Percentiles rank a stretch among this genome's conserved stretches.
Conservation (phyloP, 2,888 invertebrate species). For the Matsumyia berberina region DNA sequence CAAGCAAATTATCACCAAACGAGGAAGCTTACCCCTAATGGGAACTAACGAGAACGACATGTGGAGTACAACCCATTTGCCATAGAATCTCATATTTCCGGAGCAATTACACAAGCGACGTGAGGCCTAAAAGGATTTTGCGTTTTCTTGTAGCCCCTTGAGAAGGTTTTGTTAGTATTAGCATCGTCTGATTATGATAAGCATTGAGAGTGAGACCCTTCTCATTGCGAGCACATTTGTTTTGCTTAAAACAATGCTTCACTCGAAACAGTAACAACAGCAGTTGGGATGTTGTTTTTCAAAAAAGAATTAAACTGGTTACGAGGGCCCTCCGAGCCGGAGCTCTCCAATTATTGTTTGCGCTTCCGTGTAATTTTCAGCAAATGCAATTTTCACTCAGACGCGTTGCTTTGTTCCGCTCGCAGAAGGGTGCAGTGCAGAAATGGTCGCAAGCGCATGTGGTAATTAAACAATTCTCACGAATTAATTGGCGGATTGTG, state of each 20-base stretch:
- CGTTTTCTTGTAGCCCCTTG: conserved; percentile 26
- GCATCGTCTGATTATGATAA: conserved; percentile 54
- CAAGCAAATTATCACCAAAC: conserved; percentile 71
- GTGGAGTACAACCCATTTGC: conserved; percentile 65
- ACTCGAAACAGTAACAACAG: conserved; percentile 29
- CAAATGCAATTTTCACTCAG: conserved; percentile 66
- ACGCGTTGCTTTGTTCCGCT: conserved; percentile 42
- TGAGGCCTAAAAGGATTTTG: conserved; percentile 60
- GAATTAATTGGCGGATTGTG: conserved; percentile 65
- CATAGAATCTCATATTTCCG: conserved; percentile 69
- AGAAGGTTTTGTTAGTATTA: conserved; percentile 55
- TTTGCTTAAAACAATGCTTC: conserved; percentile 67
- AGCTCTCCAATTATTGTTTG: conserved; percentile 55
- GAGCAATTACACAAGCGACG: conserved; percentile 67
- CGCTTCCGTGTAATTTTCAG: conserved; percentile 64
- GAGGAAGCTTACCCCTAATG: conserved; percentile 73
- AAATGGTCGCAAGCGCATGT: conserved; percentile 56
- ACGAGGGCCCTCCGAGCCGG: conserved; percentile 38
- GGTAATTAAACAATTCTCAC: conserved; percentile 76
- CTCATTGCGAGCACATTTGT: conserved; percentile 37
- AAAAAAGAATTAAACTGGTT: conserved; percentile 43
- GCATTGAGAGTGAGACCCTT: conserved; percentile 49
- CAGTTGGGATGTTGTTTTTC: conserved; percentile 26
- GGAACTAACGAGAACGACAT: conserved; percentile 74
- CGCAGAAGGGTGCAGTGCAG: conserved; percentile 50